Conservation (phyloP, 2,797 vertebrate species). For the Petrocephalus schoutedeni region DNA sequence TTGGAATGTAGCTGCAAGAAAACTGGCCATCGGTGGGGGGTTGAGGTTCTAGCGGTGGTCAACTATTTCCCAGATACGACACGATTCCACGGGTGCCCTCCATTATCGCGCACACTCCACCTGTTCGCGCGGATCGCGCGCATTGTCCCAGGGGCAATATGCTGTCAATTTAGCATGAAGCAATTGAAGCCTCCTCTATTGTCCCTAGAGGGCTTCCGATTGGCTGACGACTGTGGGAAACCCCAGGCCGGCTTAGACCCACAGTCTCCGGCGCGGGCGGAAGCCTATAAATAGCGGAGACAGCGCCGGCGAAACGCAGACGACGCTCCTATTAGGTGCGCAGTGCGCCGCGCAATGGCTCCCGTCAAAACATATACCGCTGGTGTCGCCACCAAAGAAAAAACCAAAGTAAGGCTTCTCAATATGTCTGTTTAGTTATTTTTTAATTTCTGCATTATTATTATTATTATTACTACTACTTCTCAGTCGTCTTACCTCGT, state of each 20-base stretch:
- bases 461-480: not conserved
- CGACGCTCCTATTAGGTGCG: not conserved
- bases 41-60: constrained; percentile 31
- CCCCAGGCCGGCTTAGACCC: constrained; percentile 52
- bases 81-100: constrained; percentile 35
- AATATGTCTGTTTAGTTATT: not conserved
- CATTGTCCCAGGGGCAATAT: constrained; percentile 53
- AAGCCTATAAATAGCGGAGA: constrained; percentile 61
- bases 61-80: constrained; percentile 53
- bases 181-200: constrained; percentile 58
- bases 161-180: constrained; percentile 64
- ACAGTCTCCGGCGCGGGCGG: constrained; percentile 28
- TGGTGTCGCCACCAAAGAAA: constrained; percentile 47
- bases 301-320: constrained; percentile 26
- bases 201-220: constrained; percentile 50
- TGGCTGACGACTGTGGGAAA: constrained; percentile 76
- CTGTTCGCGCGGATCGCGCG: constrained; percentile 56
- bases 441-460: not conserved
- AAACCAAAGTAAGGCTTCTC: constrained; percentile 51
- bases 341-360: constrained; percentile 28
- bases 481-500: constrained; percentile 27
- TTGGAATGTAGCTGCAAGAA: constrained; percentile 41
- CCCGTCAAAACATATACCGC: constrained; percentile 36
- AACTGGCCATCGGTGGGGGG: constrained; percentile 26
- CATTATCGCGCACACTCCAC: constrained; percentile 49